Percentiles rank a stretch among this genome's conserved stretches.
These are phyloP conservation scores for Dastarcus helophoroides DNA, from an alignment of 2,888 invertebrate genomes.

Conservation along the genomic window DNA sequence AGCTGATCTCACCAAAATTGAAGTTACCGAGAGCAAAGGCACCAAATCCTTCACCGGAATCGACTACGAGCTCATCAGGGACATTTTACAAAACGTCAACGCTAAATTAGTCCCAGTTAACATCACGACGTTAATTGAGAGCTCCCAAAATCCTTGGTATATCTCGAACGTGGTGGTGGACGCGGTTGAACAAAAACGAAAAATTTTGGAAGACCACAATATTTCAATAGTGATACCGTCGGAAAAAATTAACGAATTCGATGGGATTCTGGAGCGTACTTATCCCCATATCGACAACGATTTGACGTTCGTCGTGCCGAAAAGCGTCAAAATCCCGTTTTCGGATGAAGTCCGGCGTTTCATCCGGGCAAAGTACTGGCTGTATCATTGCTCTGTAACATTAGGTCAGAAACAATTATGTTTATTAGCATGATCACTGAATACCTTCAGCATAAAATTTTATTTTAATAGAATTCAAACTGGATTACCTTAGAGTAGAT, in stretches of 20 bases:
- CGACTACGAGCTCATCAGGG: slow-evolving; percentile 14
- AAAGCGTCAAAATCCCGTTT: slow-evolving; percentile 9
- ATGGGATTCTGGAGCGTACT: slow-evolving; percentile 15
- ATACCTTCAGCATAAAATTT: too few species aligned
- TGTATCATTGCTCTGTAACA: neutral
- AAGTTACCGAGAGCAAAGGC: slow-evolving; percentile 1
- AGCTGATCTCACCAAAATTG: slow-evolving; percentile 8
- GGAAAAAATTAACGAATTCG: slow-evolving; percentile 12
- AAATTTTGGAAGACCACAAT: slow-evolving; percentile 10
- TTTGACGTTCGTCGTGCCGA: slow-evolving; percentile 13
- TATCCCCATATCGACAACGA: slow-evolving; percentile 18
- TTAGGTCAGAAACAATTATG: neutral
- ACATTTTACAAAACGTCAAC: slow-evolving; percentile 13
- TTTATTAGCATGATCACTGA: neutral
- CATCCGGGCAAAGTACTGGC: neutral
- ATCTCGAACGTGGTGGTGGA: slow-evolving; percentile 9
- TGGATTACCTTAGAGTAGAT: too few species aligned
- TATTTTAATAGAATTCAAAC: too few species aligned
- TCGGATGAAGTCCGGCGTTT: slow-evolving; percentile 4
- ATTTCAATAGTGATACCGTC: slow-evolving; percentile 12
- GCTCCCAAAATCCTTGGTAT: slow-evolving; percentile 14
- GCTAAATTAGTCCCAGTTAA: slow-evolving; percentile 13
- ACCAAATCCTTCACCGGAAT: neutral
- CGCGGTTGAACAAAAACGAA: slow-evolving; percentile 8
- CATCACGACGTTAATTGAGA: slow-evolving; percentile 8